Percentiles rank a stretch among this genome's conserved stretches.
These are phyloP conservation scores for Octopus bimaculoides DNA, from an alignment of 1,140 invertebrate genomes.

Conservation along the genomic window DNA sequence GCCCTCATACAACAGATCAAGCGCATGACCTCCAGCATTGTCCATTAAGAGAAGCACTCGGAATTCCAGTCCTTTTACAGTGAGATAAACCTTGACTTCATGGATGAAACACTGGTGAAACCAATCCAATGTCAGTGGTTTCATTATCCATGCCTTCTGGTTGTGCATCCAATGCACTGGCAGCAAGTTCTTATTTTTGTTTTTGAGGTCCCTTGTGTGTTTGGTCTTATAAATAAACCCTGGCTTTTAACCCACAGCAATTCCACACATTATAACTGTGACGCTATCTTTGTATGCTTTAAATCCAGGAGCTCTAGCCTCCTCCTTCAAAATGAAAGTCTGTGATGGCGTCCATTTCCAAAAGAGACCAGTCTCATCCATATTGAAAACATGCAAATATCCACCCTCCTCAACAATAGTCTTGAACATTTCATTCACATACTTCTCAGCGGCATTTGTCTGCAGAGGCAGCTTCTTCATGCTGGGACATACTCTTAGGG, in stretches of 20 bases:
- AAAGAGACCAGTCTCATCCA: constrained; percentile 1
- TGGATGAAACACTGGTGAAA: background rate
- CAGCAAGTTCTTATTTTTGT: constrained; percentile 2
- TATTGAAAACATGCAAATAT: background rate
- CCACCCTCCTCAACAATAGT: background rate
- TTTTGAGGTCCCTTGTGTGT: background rate
- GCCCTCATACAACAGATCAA: background rate
- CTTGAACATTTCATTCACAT: constrained; percentile 1
- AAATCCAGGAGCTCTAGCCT: background rate
- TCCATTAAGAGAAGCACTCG: background rate
- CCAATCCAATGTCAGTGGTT: background rate
- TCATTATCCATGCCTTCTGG: background rate
- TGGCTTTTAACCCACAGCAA: background rate
- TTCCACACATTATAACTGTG: background rate
- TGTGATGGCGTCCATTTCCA: background rate
- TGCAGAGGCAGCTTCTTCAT: background rate
- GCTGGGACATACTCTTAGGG: background rate
- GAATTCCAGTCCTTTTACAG: background rate
- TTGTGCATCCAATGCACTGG: constrained; percentile 1
- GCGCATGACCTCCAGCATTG: background rate
- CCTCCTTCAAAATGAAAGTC: background rate
- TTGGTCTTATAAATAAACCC: background rate
- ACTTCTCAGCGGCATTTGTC: background rate
- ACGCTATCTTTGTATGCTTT: background rate
- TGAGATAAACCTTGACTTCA: background rate